Percentiles rank a stretch among this genome's conserved stretches.
Conservation (phyloP, 2,888 invertebrate genomes). For the Xanthorhoe designata region DNA sequence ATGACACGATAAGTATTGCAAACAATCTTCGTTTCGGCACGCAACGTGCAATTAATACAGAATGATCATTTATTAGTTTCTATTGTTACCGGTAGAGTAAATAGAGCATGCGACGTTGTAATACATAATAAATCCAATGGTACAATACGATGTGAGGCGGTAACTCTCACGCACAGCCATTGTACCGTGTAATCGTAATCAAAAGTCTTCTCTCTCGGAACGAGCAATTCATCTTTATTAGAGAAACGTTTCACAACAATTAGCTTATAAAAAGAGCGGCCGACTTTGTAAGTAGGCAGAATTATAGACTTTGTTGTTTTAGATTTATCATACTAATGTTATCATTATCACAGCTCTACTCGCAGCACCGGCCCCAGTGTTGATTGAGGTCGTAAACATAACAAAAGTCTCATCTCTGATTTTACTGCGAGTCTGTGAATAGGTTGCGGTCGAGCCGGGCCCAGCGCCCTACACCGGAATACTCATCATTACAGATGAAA, state of each 20-base stretch:
- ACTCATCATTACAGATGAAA: conserved; percentile 77
- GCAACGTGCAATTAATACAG: conserved; percentile 74
- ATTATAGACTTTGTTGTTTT: conserved; percentile 28
- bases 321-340: conserved; percentile 41
- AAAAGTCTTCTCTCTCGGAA: conserved; percentile 73
- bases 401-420: conserved; percentile 49
- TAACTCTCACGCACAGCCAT: conserved; percentile 76
- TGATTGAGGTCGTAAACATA: conserved; percentile 28
- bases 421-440: conserved; percentile 60
- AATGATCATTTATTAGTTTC: conserved; percentile 79
- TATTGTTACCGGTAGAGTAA: conserved; percentile 76
- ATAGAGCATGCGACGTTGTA: conserved; percentile 77
- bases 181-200: conserved; percentile 76
- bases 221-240: conserved; percentile 63
- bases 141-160: conserved; percentile 65
- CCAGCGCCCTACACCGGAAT: conserved; percentile 53
- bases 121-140: conserved; percentile 75
- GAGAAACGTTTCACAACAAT: conserved; percentile 68
- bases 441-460: conserved; percentile 59
- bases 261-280: conserved; percentile 47
- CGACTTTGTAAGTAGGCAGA: conserved; percentile 28
- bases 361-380: background rate
- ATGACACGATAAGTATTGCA: conserved; percentile 66
- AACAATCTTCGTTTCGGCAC: conserved; percentile 63
- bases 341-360: conserved; percentile 19